phyloP scores from a whole-genome alignment of 1,140 invertebrate genomes.

The Sitophilus oryzae region DNA sequence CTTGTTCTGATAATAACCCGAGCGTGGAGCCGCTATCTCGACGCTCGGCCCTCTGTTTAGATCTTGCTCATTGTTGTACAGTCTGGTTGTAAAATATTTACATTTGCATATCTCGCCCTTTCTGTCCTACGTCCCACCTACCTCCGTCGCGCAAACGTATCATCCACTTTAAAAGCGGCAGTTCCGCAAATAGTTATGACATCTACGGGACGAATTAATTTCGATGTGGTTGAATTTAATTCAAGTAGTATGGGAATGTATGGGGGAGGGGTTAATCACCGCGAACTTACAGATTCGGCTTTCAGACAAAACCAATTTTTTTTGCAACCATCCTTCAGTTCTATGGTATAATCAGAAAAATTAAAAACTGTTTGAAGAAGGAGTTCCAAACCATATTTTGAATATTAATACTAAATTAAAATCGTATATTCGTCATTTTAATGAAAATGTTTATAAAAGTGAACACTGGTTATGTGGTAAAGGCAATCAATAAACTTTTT shows the following conservation, averaged over 20 bases:
- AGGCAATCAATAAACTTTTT: no score
- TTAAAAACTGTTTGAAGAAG: no score
- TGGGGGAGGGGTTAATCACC: no score
- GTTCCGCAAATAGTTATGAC: background rate
- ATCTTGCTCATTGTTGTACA: background rate
- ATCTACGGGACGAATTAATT: background rate
- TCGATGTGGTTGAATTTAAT: background rate
- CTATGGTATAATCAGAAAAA: no score
- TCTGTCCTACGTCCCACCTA: background rate
- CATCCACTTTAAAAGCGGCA: no score
- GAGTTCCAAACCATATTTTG: no score
- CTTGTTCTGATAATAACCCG: background rate
- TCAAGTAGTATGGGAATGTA: no score
- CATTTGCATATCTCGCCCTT: background rate
- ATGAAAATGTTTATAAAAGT: no score
- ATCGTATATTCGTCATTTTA: no score
- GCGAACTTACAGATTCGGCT: background rate
- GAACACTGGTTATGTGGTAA: no score
- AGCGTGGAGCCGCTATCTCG: background rate
- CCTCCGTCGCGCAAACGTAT: background rate
- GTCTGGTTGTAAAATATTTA: background rate
- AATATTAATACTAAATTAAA: no score
- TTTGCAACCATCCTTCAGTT: no score
- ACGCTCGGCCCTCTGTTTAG: background rate
- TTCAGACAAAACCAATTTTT: background rate